Base-by-base conservation (phyloP, 2,113 vertebrate genomes). In the Desmodus rotundus region DNA sequence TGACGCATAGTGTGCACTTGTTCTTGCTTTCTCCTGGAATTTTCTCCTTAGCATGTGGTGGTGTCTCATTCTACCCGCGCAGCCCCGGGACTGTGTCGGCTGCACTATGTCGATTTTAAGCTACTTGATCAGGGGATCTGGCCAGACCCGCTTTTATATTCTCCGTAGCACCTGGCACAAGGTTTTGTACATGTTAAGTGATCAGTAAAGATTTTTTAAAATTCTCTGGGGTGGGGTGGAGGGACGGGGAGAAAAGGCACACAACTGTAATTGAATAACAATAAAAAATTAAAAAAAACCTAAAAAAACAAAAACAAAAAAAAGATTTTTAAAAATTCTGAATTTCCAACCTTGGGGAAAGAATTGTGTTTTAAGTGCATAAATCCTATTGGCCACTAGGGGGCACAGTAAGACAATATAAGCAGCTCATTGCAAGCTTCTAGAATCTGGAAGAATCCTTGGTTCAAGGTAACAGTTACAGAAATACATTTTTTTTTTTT, bases 401-500 rank as follows among this genome's bases (percentile, higher is more conserved):
- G 94, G 95, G 95, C 97, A 70, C 73, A 50, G 73, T 91, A 65
- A 74, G 95, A 85, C 94, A 3, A 14, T 17, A 73, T 87, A 47
- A 36, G 76, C 54, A 3, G 74, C 15, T 28, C 24, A 4, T 16
- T 47, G 74, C 15, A n/a, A 77, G 96, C 94, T 97, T 97, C 95
- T 91, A 96, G 93, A 95, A 95, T 33, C 54, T 52, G 80, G 85
- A 87, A 81, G 96, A 96, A 95, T 67, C 93, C 61, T 96, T 89
- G 88, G 85, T 89, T 92, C 94, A 92, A 93, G 81, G 88, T 96
- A 96, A 74, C 88, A 38, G 90, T 96, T 70, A 31, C 96, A 31
- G 94, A 93, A 95, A 96, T 89, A 87, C 31, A 70, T 84, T 91
- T 96, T 97, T 61, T 92, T 93, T 88, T 50, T n/a, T n/a, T 52